Evolutionary conservation across 53 echinoderm and acorn worm species (phyloP).

Genomic region (Henricia sp.): DNA sequence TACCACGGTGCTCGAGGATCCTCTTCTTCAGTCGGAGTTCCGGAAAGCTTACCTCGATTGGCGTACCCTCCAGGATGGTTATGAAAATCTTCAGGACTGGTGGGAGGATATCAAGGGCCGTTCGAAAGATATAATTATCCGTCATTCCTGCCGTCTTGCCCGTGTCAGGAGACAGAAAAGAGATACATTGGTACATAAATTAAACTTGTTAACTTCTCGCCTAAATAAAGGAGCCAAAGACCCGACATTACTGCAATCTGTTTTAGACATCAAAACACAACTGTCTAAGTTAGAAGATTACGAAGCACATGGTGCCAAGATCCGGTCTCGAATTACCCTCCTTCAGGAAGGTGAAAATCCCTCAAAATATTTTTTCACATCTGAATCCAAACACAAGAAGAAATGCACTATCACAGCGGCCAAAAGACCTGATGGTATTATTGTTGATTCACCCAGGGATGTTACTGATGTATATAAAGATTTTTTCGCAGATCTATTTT

Average conservation of each 20-base stretch:
- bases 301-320: background rate
- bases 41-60: conserved; percentile 29
- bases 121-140: conserved; percentile 40
- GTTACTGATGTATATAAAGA: background rate
- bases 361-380: background rate
- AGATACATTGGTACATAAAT: background rate
- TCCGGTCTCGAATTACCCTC: background rate
- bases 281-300: background rate
- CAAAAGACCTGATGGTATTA: background rate
- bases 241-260: background rate
- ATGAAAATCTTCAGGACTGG: conserved; percentile 31
- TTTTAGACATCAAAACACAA: background rate
- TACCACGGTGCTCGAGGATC: conserved; percentile 40
- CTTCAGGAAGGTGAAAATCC: conserved; percentile 16
- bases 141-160: conserved; percentile 18
- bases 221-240: background rate
- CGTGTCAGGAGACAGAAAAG: background rate
- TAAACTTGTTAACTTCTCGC: background rate
- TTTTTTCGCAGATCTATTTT: conserved; percentile 15
- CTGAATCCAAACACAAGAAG: background rate
- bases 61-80: conserved; percentile 59
- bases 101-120: conserved; percentile 65
- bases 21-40: conserved; percentile 38
- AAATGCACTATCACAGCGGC: background rate
- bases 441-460: background rate